Percentiles rank a stretch among this genome's conserved stretches.
Evolutionary conservation across 2,797 vertebrate genomes (phyloP).

Genomic region (Hippoglossus hippoglossus): DNA sequence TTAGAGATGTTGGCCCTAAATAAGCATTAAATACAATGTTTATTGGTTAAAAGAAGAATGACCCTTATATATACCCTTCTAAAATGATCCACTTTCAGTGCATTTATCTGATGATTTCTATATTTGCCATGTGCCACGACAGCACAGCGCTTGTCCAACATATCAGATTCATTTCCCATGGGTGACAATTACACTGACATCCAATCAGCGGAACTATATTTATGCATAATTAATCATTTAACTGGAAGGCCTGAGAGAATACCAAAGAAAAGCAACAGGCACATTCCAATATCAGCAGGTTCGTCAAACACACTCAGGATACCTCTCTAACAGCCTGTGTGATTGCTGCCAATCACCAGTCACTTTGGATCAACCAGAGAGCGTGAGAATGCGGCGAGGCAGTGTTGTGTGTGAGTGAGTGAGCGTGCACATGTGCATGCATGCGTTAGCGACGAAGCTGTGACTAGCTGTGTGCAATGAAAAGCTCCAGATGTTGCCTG

Average conservation of each 20-base stretch:
- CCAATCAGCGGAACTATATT: constrained; percentile 67
- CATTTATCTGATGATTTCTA: constrained; percentile 44
- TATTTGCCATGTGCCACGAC: constrained; percentile 34
- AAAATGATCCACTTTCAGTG: constrained; percentile 17
- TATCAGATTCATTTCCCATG: constrained; percentile 64
- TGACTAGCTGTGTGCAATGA: constrained; percentile 83
- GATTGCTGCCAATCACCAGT: constrained; percentile 83
- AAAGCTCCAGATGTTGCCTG: constrained; percentile 92
- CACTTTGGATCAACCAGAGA: constrained; percentile 79
- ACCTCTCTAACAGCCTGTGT: constrained; percentile 74
- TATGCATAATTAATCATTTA: constrained; percentile 81
- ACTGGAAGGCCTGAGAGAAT: constrained; percentile 71
- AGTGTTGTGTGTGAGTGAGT: constrained; percentile 62
- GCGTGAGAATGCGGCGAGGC: constrained; percentile 83
- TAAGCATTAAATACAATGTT: too few species aligned
- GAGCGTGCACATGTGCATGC: constrained; percentile 73
- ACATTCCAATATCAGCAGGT: constrained; percentile 79
- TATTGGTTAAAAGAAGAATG: neutral
- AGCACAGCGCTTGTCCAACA: constrained; percentile 29
- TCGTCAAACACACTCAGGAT: constrained; percentile 50
- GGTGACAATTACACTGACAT: constrained; percentile 74
- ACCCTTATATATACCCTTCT: constrained; percentile 1
- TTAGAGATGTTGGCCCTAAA: too few species aligned
- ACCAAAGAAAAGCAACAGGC: constrained; percentile 62
- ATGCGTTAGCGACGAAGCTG: constrained; percentile 79